Conservation (phyloP, 2,888 invertebrate species). For the Tupiocoris notatus region DNA sequence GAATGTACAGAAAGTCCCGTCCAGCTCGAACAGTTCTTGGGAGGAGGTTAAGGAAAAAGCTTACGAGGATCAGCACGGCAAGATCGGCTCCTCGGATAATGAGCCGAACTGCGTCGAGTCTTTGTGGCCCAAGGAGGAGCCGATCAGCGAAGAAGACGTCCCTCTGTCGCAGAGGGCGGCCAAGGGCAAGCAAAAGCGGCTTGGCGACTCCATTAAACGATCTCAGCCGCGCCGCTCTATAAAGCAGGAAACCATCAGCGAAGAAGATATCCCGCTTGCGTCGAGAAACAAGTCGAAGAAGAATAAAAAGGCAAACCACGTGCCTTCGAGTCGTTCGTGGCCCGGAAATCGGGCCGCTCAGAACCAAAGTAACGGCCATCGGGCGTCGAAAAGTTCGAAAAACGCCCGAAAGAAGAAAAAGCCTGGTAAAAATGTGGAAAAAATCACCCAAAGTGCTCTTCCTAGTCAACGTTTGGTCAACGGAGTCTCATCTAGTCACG, state of each 20-base stretch:
- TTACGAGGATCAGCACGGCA: neutral
- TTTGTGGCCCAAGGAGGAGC: neutral
- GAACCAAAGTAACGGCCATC: no score
- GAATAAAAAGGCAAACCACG: neutral
- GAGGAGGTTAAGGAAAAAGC: neutral
- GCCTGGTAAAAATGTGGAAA: neutral
- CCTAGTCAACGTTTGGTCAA: slow-evolving; percentile 55
- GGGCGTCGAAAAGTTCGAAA: no score
- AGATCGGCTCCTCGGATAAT: neutral
- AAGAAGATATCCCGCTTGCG: neutral
- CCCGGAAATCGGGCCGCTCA: no score
- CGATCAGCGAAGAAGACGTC: neutral
- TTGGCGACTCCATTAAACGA: neutral
- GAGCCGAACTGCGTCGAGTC: neutral
- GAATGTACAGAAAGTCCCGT: neutral
- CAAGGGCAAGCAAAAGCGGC: neutral
- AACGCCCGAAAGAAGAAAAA: neutral
- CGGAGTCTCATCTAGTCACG: slow-evolving; percentile 62
- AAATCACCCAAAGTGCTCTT: neutral
- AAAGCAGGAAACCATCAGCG: neutral
- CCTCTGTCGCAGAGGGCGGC: neutral
- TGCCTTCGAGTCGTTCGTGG: no score
- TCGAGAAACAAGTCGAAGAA: neutral
- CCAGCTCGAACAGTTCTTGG: neutral
- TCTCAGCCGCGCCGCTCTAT: neutral